Conservation (phyloP, 1,140 invertebrate species). For the Psix sp. region DNA sequence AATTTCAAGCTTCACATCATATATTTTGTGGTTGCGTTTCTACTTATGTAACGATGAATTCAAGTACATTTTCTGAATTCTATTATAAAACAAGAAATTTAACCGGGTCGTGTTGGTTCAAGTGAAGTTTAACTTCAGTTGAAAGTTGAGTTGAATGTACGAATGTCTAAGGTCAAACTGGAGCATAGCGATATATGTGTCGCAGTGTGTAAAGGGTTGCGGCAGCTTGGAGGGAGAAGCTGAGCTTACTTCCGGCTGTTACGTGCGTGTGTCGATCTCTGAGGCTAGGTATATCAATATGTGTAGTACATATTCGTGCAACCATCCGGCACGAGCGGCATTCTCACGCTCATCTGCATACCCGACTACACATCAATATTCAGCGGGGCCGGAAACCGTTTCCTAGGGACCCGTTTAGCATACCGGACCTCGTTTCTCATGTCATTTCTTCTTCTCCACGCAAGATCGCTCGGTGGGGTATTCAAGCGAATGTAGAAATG, state of each 20-base stretch:
- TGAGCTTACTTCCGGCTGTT: conserved; percentile 69
- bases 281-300: conserved; percentile 49
- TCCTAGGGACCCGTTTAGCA: conserved; percentile 69
- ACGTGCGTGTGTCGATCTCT: conserved; percentile 30
- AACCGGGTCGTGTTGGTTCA: conserved; percentile 2
- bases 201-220: conserved; percentile 35
- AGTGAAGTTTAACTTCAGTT: conserved; percentile 9
- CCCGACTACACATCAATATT: conserved; percentile 74
- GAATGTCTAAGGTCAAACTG: conserved; percentile 42
- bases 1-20: too few relatives aligned
- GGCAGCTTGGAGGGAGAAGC: conserved; percentile 47
- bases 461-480: conserved; percentile 62
- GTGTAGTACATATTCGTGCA: conserved; percentile 61
- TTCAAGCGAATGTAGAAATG: conserved; percentile 26
- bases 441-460: conserved; percentile 68
- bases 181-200: conserved; percentile 21
- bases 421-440: conserved; percentile 70
- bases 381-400: conserved; percentile 71
- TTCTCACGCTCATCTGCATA: conserved; percentile 77
- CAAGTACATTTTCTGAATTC: too few relatives aligned
- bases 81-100: conserved; percentile 8
- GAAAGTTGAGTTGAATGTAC: conserved; percentile 15
- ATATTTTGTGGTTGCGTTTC: too few relatives aligned
- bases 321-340: conserved; percentile 72
- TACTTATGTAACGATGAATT: too few relatives aligned